Evolutionary conservation across 2,888 invertebrate genomes (phyloP).

Genomic region (Amblyteles armatorius): DNA sequence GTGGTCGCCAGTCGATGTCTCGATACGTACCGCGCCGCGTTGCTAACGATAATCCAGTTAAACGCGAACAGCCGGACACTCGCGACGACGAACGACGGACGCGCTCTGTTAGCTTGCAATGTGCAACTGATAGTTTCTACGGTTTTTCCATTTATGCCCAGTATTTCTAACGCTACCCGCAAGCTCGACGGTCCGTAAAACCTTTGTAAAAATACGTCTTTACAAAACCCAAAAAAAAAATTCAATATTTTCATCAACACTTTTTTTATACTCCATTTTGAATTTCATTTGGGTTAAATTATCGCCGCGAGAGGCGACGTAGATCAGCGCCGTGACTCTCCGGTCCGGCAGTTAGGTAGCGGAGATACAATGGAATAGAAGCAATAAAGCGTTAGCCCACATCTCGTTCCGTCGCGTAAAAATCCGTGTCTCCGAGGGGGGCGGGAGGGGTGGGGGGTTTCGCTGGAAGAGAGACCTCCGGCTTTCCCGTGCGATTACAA

Average conservation of each 20-base stretch:
- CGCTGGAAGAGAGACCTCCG: neutral
- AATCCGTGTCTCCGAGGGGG: neutral
- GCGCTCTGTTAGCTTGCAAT: constrained; percentile 14
- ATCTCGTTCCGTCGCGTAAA: constrained; percentile 4
- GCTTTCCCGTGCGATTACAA: constrained; percentile 28
- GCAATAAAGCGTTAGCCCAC: neutral
- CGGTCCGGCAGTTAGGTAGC: neutral
- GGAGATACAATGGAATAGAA: neutral
- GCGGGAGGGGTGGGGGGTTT: neutral
- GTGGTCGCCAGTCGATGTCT: constrained; percentile 77
- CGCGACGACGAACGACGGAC: constrained; percentile 42
- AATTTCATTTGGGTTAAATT: neutral
- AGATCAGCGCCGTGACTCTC: neutral
- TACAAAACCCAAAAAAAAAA: neutral
- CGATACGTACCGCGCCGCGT: constrained; percentile 70
- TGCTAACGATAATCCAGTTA: constrained; percentile 80
- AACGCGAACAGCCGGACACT: constrained; percentile 69
- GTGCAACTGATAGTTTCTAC: constrained; percentile 15
- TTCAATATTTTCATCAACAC: neutral
- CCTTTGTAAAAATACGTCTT: too few species aligned
- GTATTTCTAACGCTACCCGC: neutral
- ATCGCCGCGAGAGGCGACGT: neutral
- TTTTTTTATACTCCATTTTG: neutral
- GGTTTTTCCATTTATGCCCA: neutral
- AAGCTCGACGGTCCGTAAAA: neutral